Evolutionary conservation across 2,113 vertebrate species (phyloP), one percentile per base, ranked within the genome.

Genomic region (Nothobranchius furzeri): DNA sequence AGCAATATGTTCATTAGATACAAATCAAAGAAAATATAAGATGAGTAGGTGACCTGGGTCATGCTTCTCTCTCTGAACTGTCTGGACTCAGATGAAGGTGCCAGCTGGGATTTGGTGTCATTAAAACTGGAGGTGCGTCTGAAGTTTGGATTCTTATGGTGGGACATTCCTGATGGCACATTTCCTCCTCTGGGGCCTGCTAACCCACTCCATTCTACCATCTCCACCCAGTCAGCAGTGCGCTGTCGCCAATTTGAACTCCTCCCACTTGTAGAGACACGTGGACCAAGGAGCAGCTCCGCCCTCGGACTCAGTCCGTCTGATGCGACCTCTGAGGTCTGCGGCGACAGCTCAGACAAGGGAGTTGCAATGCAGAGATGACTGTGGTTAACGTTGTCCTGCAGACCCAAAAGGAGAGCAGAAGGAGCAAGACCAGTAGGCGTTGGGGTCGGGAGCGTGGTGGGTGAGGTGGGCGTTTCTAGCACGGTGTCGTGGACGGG

Each of bases 31-130:
- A 14, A 48, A 24, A 35, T 45, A 43, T 36, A 13, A 61, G 0
- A 2, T 56, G 5, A 9, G 53, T 15, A 12, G 14, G 9, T 11
- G 12, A 91, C 90, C 88, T 94, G 93, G 14, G 96, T 96, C 93
- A 97, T 90, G 88, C 98, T 98, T 61, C 98, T 91, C 84, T 99
- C 96, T 82, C 97, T 89, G 90, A 94, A 98, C 1, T 93, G 93
- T 68, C 92, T 94, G 48, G 84, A 60, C 14, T 70, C 76, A 48
- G 88, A 79, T 55, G 91, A 92, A 7, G 90, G 71, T 15, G 85
- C 81, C 70, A 90, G 76, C 36, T 91, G 88, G 46, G 93, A 94
- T 88, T 91, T 95, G 73, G 90, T 81, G 76, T 98, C 96, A 3
- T 95, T 95, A 55, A 98, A 98, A 76, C 98, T 99, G 45, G 94